Evolutionary conservation across 2,888 invertebrate species (phyloP), one percentile per base, ranked within the genome.

Genomic region (Tanytarsus gracilentus): DNA sequence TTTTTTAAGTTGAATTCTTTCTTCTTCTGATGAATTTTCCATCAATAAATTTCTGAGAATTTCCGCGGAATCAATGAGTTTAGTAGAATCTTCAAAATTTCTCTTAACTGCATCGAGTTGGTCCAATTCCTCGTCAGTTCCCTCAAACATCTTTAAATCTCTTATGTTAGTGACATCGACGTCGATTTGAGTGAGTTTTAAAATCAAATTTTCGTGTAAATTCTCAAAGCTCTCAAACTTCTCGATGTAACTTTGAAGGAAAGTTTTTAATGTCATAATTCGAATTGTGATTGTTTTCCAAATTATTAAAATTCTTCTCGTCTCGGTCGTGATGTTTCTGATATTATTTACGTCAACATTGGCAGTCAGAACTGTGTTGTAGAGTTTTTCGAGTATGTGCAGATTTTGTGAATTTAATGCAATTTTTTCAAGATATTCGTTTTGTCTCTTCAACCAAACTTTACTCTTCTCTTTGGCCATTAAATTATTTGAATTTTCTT

Each of bases 131-230:
- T 64, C 60, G 8, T 64, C 61, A 11, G 65, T 65, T 14, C 64
- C 63, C 7, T 64, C 62, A 73, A 72, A 39, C 71, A 69, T n/a
- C 74, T 66, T 75, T 1, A 86, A 74, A 65, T 83, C 83, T 66
- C 86, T 78, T 3, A 86, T 72, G 61, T 86, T 79, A 0, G 86
- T 86, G 14, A 91, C 72, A 33, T 83, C 76, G 0, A 85, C 84
- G 66, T 89, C 87, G 0, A 87, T 78, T 65, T 83, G 81, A 0
- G 84, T 84, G 21, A 90, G 71, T 2, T 82, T 80, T 9, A 86
- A 79, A 6, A 60, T 50, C 3, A 60, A 21, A 9, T 50, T 44
- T 29, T 50, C 60, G 21, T 60, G 16, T 29, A 25, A 27, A 26
- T 50, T 27, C n/a, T 50, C 26, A 25, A 29, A 60, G 5, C 14